Percentiles rank a stretch among this genome's conserved stretches.
Conservation (phyloP, 2,888 invertebrate species). For the Rhagonycha fulva region DNA sequence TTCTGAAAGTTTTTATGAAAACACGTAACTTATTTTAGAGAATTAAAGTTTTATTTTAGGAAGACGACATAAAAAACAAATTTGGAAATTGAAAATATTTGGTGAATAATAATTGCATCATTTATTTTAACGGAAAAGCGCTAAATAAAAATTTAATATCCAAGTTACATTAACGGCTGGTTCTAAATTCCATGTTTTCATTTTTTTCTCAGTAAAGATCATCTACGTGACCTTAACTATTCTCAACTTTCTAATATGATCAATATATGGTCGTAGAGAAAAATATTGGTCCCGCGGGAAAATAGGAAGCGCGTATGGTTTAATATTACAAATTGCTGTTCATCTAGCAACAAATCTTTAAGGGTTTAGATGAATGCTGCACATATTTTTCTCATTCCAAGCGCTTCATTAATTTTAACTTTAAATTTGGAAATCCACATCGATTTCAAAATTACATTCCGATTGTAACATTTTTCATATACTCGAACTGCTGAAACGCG, state of each 20-base stretch:
- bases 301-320: slow-evolving; percentile 14
- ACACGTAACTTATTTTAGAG: background rate
- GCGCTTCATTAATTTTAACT: background rate
- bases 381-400: background rate
- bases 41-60: background rate
- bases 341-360: slow-evolving; percentile 20
- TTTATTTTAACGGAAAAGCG: background rate
- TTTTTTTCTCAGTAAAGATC: slow-evolving; percentile 15
- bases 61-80: background rate
- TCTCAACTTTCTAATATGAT: slow-evolving; percentile 26
- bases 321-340: slow-evolving; percentile 24
- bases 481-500: background rate
- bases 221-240: slow-evolving; percentile 17
- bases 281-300: slow-evolving; percentile 15
- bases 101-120: background rate
- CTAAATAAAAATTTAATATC: background rate
- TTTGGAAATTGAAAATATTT: background rate
- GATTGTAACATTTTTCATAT: background rate
- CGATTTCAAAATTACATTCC: background rate
- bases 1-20: background rate
- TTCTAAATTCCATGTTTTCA: slow-evolving; percentile 12
- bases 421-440: background rate
- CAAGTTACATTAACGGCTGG: background rate
- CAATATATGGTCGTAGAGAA: slow-evolving; percentile 18
- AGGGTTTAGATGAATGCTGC: background rate